These are phyloP conservation scores for Apomyelois bistriatella DNA, from an alignment of 2,888 invertebrate genomes.

Conservation along the genomic window DNA sequence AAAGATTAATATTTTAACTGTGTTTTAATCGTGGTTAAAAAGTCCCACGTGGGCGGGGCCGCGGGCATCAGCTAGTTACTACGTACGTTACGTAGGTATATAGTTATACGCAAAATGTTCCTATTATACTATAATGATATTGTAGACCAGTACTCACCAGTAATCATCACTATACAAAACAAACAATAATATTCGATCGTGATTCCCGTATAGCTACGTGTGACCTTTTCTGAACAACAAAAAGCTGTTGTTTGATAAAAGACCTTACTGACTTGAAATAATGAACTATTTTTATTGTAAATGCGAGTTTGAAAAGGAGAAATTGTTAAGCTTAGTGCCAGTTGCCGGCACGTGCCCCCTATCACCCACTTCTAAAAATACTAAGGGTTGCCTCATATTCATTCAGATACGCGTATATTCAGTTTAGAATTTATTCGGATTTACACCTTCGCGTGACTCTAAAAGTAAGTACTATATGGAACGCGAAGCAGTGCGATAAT, in stretches of 20 bases:
- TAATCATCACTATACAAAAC: background rate
- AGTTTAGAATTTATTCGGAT: too few species aligned
- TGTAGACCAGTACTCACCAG: too few species aligned
- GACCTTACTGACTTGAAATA: background rate
- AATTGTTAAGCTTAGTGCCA: constrained; percentile 12
- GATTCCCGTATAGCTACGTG: constrained; percentile 32
- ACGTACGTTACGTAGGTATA: too few species aligned
- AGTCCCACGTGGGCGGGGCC: too few species aligned
- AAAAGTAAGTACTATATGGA: too few species aligned
- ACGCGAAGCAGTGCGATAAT: too few species aligned
- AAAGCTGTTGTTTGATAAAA: background rate
- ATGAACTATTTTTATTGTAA: background rate
- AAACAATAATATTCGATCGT: constrained; percentile 51
- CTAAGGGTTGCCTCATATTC: background rate
- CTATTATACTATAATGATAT: too few species aligned
- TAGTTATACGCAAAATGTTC: too few species aligned
- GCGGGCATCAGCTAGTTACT: too few species aligned
- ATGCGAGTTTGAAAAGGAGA: constrained; percentile 6
- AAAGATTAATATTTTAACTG: too few species aligned
- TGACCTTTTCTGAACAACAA: constrained; percentile 6
- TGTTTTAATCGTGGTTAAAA: too few species aligned
- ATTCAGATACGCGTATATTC: background rate
- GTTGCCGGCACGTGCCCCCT: constrained; percentile 11
- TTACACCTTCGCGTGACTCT: too few species aligned
- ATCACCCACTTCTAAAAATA: constrained; percentile 5